Evolutionary conservation across 2,797 vertebrate genomes (phyloP), one percentile per base, ranked within the genome.

Genomic region (Yasuhikotakia modesta): DNA sequence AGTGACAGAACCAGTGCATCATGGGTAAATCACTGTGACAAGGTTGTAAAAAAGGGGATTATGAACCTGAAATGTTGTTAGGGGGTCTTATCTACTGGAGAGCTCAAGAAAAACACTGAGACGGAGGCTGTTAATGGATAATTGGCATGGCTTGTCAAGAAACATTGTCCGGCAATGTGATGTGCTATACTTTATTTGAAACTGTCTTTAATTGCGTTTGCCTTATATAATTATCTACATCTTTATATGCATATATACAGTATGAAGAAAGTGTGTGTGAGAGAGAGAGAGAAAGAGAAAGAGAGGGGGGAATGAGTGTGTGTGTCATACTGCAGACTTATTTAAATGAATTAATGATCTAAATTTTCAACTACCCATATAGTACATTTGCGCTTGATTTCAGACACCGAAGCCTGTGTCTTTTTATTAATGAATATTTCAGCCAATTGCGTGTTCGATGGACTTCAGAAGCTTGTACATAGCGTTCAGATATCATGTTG

Each of bases 1-100:
- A 71, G 68, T 78, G 76, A 65, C 76, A 78, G 76, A 55, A 71
- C 60, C 60, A 55, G 60, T 78, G 76, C 76, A 78, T 78, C 69
- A 71, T 64, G 68, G 68, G 76, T 61, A 61, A 65, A 69, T 78
- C 76, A 71, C 60, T 30, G 68, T 57, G 76, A 78, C 76, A 53
- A 17, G 68, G 48, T 27, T 65, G 32, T 78, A 35, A 70, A 71
- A 65, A 60, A 30, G 22, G 55, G 39, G 70, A 78, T 71, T 65
- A 57, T 8, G 32, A 32, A 46, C 21, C 46, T 78, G 68, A 71
- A 64, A 71, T 55, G 22, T 70, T 71, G 32, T 65, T 65, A 71
- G 45, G 50, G 48, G 55, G 60, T 24, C 61, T 55, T 78, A 55
- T 71, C 76, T 43, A n/a, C 2, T 5, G 16, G 48, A 78, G 76